Percentiles rank a stretch among this genome's conserved stretches.
Evolutionary conservation across 2,888 invertebrate genomes (phyloP).

Genomic region (Sarcophaga variegata): DNA sequence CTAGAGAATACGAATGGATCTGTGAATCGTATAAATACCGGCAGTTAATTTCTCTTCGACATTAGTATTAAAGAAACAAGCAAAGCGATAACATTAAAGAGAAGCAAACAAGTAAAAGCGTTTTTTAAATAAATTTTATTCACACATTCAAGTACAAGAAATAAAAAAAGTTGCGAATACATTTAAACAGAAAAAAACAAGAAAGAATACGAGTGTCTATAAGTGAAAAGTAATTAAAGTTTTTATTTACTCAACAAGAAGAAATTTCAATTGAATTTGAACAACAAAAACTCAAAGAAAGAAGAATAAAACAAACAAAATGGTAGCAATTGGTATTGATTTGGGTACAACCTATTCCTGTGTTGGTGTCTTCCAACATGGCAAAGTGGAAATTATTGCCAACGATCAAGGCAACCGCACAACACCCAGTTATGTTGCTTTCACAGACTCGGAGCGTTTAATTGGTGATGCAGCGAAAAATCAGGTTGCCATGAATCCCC

Average conservation of each 20-base stretch:
- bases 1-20: conserved; percentile 52
- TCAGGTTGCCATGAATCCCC: conserved; percentile 94
- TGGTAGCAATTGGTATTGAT: conserved; percentile 85
- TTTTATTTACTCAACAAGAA: not conserved
- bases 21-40: conserved; percentile 65
- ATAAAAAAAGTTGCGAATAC: not conserved
- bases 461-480: conserved; percentile 90
- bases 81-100: conserved; percentile 42
- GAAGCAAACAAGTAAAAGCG: conserved; percentile 13
- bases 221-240: not conserved
- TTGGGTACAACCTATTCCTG: conserved; percentile 86
- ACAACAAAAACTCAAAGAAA: not conserved
- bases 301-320: conserved; percentile 66
- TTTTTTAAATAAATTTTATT: not conserved
- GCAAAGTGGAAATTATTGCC: conserved; percentile 92
- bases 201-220: no score
- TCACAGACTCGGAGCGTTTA: conserved; percentile 90
- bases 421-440: conserved; percentile 85
- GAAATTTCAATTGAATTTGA: not conserved
- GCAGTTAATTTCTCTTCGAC: conserved; percentile 30
- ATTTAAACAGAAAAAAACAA: no score
- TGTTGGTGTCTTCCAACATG: conserved; percentile 91
- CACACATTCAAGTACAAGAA: not conserved
- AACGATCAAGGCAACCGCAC: conserved; percentile 88
- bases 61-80: conserved; percentile 57